Percentiles rank a stretch among this genome's conserved stretches.
Conservation (phyloP, 2,888 invertebrate genomes). For the Mesorhabditis sp. region DNA sequence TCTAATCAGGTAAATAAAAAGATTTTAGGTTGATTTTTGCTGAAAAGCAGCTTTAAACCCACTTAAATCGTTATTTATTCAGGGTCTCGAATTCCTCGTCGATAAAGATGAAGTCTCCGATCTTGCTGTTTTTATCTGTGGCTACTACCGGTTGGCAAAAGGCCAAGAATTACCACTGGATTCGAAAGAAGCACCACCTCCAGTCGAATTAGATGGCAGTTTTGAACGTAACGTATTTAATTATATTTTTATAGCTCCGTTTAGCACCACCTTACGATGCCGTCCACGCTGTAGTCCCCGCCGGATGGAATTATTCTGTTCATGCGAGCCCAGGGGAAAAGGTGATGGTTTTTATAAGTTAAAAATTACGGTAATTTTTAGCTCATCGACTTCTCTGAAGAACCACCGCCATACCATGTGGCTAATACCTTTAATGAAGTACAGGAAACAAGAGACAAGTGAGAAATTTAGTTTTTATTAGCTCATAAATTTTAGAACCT, state of each 20-base stretch:
- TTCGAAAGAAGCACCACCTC: conserved; percentile 24
- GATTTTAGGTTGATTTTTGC: not conserved
- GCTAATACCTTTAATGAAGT: conserved; percentile 31
- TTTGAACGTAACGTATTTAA: not conserved
- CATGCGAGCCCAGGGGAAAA: conserved; percentile 25
- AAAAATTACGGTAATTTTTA: conserved; percentile 5
- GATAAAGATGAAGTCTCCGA: conserved; percentile 60
- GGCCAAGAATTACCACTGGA: conserved; percentile 23
- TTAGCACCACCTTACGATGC: conserved; percentile 48
- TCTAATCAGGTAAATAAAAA: conserved; percentile 26
- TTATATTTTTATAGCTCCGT: not conserved
- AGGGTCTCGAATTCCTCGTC: conserved; percentile 58
- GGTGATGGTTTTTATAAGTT: conserved; percentile 8
- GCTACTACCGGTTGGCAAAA: conserved; percentile 27
- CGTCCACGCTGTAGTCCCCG: conserved; percentile 45
- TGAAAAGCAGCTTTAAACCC: not conserved
- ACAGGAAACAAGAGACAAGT: not conserved
- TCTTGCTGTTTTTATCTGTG: conserved; percentile 58
- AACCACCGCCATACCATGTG: conserved; percentile 52
- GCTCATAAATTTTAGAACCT: not conserved
- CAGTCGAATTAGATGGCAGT: conserved; percentile 18
- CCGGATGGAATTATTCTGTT: conserved; percentile 50
- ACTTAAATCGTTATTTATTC: not conserved
- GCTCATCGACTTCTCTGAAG: conserved; percentile 55
- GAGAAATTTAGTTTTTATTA: not conserved